phyloP scores from a whole-genome alignment of 2,888 invertebrate species.

The Neoscelio sp. region DNA sequence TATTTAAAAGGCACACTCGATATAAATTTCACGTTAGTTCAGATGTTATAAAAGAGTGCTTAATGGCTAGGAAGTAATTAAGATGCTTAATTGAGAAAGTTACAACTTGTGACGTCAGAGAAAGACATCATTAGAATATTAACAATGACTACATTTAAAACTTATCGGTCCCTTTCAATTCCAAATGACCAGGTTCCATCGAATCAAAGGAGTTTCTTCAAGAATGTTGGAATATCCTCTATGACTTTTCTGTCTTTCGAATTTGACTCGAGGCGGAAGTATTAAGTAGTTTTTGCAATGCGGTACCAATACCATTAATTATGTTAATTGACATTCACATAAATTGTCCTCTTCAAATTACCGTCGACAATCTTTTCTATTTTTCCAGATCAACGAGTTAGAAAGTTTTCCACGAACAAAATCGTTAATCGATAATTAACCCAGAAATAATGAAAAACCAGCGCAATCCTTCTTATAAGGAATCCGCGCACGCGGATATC shows the following conservation, averaged over 20 bases:
- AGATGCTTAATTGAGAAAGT: slow-evolving; percentile 41
- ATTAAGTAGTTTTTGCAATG: too few species aligned
- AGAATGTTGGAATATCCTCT: too few species aligned
- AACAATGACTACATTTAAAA: too few species aligned
- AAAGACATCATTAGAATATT: too few species aligned
- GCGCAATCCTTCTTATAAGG: neutral
- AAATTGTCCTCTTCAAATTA: too few species aligned
- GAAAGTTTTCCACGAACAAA: slow-evolving; percentile 16
- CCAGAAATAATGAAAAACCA: neutral
- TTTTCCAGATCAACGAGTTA: neutral
- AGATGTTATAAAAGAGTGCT: slow-evolving; percentile 16
- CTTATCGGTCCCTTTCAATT: too few species aligned
- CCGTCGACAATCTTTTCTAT: slow-evolving; percentile 5
- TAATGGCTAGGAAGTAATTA: slow-evolving; percentile 31
- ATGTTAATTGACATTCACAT: slow-evolving; percentile 22
- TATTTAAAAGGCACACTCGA: slow-evolving; percentile 34
- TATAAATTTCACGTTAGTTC: slow-evolving; percentile 37
- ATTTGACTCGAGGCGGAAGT: too few species aligned
- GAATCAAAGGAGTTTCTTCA: too few species aligned
- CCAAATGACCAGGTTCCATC: too few species aligned
- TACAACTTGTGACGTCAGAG: slow-evolving; percentile 18
- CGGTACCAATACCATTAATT: slow-evolving; percentile 18
- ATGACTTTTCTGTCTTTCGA: too few species aligned
- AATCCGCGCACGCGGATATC: neutral
- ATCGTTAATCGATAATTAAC: slow-evolving; percentile 6